A percentile compares a stretch with the other conserved stretches of the same genome.
Evolutionary conservation across 1,140 invertebrate species (phyloP).

Genomic region (Diorhabda elongata): DNA sequence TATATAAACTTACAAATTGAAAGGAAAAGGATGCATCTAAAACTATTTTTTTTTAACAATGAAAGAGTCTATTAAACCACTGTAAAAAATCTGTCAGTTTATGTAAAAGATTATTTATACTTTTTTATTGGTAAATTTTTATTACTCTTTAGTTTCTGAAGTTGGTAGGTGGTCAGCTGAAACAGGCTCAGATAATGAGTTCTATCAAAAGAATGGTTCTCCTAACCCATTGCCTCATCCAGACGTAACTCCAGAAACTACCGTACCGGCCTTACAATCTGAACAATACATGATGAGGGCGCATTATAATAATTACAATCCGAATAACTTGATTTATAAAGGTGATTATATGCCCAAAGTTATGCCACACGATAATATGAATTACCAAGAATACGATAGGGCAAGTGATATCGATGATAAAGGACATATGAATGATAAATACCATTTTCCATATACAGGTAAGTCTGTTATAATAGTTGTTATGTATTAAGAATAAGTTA

Average conservation of each 20-base stretch:
- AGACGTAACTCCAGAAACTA: slow-evolving; percentile 61
- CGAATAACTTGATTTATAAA: slow-evolving; percentile 48
- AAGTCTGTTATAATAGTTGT: too few relatives aligned
- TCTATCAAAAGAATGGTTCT: slow-evolving; percentile 62
- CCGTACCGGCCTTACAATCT: slow-evolving; percentile 51
- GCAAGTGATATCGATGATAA: slow-evolving; percentile 71
- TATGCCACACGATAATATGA: slow-evolving; percentile 55
- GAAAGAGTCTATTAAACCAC: too few relatives aligned
- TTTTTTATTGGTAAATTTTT: slow-evolving; percentile 21
- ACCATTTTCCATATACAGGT: slow-evolving; percentile 72
- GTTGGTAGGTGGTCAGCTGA: slow-evolving; percentile 73
- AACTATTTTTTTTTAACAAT: too few relatives aligned
- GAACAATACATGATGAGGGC: slow-evolving; percentile 48
- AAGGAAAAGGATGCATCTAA: too few relatives aligned
- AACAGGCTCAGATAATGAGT: slow-evolving; percentile 70
- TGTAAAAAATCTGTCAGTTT: too few relatives aligned
- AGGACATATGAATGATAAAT: slow-evolving; percentile 69
- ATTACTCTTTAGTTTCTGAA: slow-evolving; percentile 48
- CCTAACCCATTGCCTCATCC: slow-evolving; percentile 71
- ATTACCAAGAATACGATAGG: slow-evolving; percentile 59
- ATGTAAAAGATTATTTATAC: too few relatives aligned
- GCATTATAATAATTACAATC: slow-evolving; percentile 53
- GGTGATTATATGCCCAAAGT: slow-evolving; percentile 51
- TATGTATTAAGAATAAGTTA: too few relatives aligned
- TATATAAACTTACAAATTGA: too few relatives aligned